These are phyloP conservation scores for Rousettus leschenaultii DNA, from an alignment of 2,113 vertebrate species.

Conservation along the genomic window DNA sequence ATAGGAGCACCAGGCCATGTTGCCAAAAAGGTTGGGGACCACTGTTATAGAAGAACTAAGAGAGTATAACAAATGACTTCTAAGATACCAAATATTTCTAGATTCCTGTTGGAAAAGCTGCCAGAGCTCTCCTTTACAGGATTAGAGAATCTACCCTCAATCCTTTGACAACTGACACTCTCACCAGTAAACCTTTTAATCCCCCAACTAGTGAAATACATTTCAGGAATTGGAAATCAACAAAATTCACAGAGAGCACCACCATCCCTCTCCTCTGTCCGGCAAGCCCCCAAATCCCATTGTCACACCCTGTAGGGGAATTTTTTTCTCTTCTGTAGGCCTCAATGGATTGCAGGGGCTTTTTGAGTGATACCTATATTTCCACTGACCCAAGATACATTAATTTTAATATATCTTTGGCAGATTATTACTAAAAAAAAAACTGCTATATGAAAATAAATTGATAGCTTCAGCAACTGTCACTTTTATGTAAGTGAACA, in stretches of 20 bases:
- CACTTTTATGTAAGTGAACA: conserved; percentile 1
- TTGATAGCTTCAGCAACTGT: conserved; percentile 20
- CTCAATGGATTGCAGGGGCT: background rate
- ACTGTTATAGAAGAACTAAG: background rate
- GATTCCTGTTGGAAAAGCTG: conserved; percentile 48
- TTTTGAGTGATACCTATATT: conserved; percentile 53
- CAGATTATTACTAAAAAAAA: conserved; percentile 42
- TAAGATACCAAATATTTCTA: conserved; percentile 54
- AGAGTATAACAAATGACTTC: conserved; percentile 51
- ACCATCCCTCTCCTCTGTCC: background rate
- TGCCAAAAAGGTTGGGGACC: too few species aligned
- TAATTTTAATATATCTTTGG: conserved; percentile 39
- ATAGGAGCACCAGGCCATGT: too few species aligned
- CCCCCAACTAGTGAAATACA: conserved; percentile 59
- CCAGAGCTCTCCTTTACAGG: conserved; percentile 54
- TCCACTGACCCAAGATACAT: conserved; percentile 23
- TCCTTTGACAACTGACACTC: conserved; percentile 65
- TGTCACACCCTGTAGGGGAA: conserved; percentile 34
- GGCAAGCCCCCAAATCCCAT: conserved; percentile 38
- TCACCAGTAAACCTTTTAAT: conserved; percentile 71
- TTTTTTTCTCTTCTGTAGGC: background rate
- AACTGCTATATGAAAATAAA: conserved; percentile 50
- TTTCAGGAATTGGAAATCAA: conserved; percentile 66
- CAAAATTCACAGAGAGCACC: conserved; percentile 44
- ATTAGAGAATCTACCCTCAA: conserved; percentile 54